Percentiles rank a stretch among this genome's conserved stretches.
Evolutionary conservation across 2,888 invertebrate genomes (phyloP).

Genomic region (Alcis repandata): DNA sequence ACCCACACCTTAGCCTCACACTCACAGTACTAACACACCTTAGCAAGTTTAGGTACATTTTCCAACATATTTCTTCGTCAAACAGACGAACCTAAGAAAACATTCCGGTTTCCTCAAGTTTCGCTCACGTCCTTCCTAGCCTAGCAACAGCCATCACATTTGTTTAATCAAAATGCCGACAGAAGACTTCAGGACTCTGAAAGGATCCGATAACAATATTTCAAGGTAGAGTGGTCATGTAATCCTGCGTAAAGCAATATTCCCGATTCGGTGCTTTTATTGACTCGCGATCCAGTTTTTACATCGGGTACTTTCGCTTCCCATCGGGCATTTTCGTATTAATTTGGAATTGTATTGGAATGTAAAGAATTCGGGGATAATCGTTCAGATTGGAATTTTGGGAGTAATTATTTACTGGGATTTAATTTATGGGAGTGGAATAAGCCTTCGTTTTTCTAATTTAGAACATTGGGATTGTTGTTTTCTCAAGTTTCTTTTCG

Average conservation of each 20-base stretch:
- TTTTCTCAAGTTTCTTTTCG: too few relatives aligned
- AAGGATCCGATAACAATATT: slow-evolving; percentile 35
- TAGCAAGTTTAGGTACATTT: neutral
- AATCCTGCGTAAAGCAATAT: slow-evolving; percentile 40
- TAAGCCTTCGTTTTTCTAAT: neutral
- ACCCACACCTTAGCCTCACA: neutral
- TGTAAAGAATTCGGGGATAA: slow-evolving; percentile 25
- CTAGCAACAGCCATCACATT: slow-evolving; percentile 7
- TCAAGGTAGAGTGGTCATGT: slow-evolving; percentile 37
- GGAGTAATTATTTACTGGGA: slow-evolving; percentile 21
- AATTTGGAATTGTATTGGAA: slow-evolving; percentile 29
- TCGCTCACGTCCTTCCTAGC: neutral
- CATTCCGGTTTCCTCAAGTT: slow-evolving; percentile 6
- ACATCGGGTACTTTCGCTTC: slow-evolving; percentile 12
- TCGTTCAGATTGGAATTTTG: slow-evolving; percentile 15
- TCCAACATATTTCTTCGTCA: neutral
- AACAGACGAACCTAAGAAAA: slow-evolving; percentile 10
- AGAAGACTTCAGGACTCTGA: slow-evolving; percentile 6
- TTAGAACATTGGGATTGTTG: too few relatives aligned
- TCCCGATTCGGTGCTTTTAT: slow-evolving; percentile 40
- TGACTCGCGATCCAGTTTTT: slow-evolving; percentile 27
- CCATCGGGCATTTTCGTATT: slow-evolving; percentile 8
- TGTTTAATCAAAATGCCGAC: slow-evolving; percentile 20
- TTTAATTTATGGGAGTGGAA: slow-evolving; percentile 10
- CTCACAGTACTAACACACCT: too few relatives aligned